Conservation (phyloP, 2,797 vertebrate genomes). For the Phataginus tetradactyla region DNA sequence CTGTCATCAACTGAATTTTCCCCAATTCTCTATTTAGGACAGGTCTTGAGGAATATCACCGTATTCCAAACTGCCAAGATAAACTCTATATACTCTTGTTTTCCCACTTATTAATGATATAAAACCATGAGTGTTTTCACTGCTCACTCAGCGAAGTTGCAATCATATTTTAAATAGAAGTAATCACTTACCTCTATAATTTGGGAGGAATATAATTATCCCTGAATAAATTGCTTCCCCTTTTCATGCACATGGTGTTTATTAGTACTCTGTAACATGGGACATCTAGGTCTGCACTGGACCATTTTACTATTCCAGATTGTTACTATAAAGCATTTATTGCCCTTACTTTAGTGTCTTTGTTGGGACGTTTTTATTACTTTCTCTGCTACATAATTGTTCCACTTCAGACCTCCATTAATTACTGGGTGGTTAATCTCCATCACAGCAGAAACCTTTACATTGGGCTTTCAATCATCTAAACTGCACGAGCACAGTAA, state of each 20-base stretch:
- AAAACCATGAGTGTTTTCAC: not conserved
- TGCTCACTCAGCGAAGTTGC: not conserved
- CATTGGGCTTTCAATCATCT: constrained; percentile 39
- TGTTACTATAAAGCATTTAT: constrained; percentile 68
- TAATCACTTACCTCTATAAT: not conserved
- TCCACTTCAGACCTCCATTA: constrained; percentile 32
- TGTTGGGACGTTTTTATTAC: constrained; percentile 64
- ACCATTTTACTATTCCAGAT: constrained; percentile 57
- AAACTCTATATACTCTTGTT: constrained; percentile 11
- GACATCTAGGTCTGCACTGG: not conserved
- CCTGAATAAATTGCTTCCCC: not conserved
- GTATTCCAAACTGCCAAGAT: not conserved
- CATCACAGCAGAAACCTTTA: not conserved
- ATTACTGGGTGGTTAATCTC: constrained; percentile 43
- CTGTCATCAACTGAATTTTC: not conserved
- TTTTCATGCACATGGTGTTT: not conserved
- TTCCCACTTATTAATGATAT: not conserved
- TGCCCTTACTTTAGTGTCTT: constrained; percentile 41
- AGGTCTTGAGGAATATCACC: not conserved
- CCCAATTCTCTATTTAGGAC: not conserved
- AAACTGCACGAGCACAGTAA: not conserved
- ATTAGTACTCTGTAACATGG: not conserved
- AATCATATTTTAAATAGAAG: not conserved
- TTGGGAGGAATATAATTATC: not conserved
- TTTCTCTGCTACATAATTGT: not conserved